Conservation (phyloP, 2,888 invertebrate genomes). For the Rambutsinella grinnellia region DNA sequence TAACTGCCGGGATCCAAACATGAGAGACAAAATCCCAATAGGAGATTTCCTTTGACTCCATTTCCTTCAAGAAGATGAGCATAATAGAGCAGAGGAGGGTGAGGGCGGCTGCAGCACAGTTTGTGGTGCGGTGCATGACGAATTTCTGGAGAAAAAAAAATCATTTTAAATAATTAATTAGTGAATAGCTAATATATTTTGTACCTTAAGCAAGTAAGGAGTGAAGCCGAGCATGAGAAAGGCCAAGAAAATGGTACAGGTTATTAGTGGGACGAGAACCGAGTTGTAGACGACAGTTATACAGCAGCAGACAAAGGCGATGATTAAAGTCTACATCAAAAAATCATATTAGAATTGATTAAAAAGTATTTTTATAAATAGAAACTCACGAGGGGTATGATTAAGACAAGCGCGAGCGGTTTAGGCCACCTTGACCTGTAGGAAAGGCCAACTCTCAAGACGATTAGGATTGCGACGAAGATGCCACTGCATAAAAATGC, state of each 20-base stretch:
- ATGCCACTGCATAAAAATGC: constrained; percentile 17
- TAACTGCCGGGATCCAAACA: constrained; percentile 27
- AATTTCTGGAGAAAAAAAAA: constrained; percentile 24
- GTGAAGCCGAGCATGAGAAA: constrained; percentile 8
- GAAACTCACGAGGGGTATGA: constrained; percentile 23
- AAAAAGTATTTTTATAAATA: background rate
- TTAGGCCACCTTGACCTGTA: constrained; percentile 28
- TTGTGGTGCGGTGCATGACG: constrained; percentile 25
- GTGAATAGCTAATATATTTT: constrained; percentile 1
- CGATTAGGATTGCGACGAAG: constrained; percentile 12
- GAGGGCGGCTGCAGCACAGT: constrained; percentile 3
- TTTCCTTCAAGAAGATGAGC: constrained; percentile 28
- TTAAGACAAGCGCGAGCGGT: background rate
- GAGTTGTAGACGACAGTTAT: constrained; percentile 27
- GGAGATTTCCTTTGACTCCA: constrained; percentile 14
- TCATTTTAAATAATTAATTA: background rate
- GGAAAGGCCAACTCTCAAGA: constrained; percentile 8
- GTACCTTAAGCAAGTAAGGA: constrained; percentile 26
- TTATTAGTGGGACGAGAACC: constrained; percentile 17
- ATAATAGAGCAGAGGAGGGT: constrained; percentile 7
- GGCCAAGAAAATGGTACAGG: constrained; percentile 16
- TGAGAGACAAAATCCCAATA: constrained; percentile 31
- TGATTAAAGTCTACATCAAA: constrained; percentile 9
- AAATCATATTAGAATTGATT: background rate
- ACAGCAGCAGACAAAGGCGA: constrained; percentile 10